Conservation (phyloP, 64 coral and sea anemone genomes). For the Montipora sp. region DNA sequence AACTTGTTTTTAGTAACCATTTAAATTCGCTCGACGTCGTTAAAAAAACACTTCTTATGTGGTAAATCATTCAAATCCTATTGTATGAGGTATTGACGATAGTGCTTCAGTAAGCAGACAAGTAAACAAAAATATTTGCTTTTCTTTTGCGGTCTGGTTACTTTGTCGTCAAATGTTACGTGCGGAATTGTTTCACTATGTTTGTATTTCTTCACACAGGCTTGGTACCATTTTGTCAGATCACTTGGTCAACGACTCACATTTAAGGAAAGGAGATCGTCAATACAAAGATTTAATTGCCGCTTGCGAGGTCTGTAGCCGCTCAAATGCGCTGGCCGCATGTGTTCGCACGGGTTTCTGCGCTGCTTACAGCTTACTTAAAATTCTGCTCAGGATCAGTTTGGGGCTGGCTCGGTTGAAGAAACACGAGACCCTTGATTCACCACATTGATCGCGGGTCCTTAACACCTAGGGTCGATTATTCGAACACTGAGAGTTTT, state of each 20-base stretch:
- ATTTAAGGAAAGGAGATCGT: constrained; percentile 30
- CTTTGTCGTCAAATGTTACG: neutral
- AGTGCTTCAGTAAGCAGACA: too few relatives aligned
- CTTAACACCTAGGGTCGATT: too few relatives aligned
- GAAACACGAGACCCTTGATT: too few relatives aligned
- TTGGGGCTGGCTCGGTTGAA: too few relatives aligned
- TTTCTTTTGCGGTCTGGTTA: neutral
- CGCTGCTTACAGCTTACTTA: neutral
- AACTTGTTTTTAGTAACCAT: too few relatives aligned
- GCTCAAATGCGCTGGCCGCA: neutral
- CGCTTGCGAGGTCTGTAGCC: constrained; percentile 74
- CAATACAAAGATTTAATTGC: constrained; percentile 55
- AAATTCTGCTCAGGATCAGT: neutral
- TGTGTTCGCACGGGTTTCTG: neutral
- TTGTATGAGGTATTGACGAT: too few relatives aligned
- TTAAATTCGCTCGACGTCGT: too few relatives aligned
- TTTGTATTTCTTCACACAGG: constrained; percentile 40
- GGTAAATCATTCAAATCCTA: too few relatives aligned
- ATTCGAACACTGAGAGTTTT: too few relatives aligned
- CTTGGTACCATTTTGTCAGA: constrained; percentile 76
- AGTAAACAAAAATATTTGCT: too few relatives aligned
- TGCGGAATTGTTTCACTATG: neutral
- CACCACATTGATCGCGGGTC: too few relatives aligned
- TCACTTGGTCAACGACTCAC: constrained; percentile 55
- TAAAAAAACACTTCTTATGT: too few relatives aligned